Evolutionary conservation across 2,888 invertebrate species (phyloP).

Genomic region (Cataglyphis rosenhaueri): DNA sequence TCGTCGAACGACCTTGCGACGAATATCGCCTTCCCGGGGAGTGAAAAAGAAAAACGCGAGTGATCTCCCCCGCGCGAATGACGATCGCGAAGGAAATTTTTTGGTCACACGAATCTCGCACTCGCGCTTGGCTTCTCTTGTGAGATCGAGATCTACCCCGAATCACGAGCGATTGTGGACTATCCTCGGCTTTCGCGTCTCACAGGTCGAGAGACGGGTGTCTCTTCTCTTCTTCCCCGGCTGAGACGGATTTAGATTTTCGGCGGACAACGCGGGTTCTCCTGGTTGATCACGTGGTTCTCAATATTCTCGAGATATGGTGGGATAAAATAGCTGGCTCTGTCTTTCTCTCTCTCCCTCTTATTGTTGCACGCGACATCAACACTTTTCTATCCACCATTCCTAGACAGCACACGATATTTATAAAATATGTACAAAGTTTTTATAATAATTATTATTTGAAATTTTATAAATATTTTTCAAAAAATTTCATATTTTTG

Average conservation of each 20-base stretch:
- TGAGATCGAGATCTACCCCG: constrained; percentile 73
- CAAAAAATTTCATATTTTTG: too few relatives aligned
- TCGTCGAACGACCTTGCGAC: constrained; percentile 19
- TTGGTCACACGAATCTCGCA: background rate
- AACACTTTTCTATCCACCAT: too few relatives aligned
- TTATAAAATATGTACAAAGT: too few relatives aligned
- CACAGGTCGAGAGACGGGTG: constrained; percentile 61
- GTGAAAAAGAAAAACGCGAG: background rate
- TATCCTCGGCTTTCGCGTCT: constrained; percentile 73
- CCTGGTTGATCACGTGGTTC: constrained; percentile 73
- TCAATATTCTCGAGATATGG: constrained; percentile 32
- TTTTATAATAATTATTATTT: too few relatives aligned
- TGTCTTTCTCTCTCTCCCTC: constrained; percentile 43
- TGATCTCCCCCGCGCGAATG: constrained; percentile 12
- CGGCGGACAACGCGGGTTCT: constrained; percentile 83
- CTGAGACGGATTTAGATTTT: constrained; percentile 85
- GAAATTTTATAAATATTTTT: too few relatives aligned
- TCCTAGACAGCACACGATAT: too few relatives aligned
- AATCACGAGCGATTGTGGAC: constrained; percentile 81
- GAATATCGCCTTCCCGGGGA: background rate
- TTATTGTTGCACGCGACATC: too few relatives aligned
- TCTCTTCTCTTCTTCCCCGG: constrained; percentile 71
- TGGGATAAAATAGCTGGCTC: constrained; percentile 35
- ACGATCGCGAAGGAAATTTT: background rate
- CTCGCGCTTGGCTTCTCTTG: background rate